Conservation (phyloP, 2,113 vertebrate species). For the Siphamia tubifer region DNA sequence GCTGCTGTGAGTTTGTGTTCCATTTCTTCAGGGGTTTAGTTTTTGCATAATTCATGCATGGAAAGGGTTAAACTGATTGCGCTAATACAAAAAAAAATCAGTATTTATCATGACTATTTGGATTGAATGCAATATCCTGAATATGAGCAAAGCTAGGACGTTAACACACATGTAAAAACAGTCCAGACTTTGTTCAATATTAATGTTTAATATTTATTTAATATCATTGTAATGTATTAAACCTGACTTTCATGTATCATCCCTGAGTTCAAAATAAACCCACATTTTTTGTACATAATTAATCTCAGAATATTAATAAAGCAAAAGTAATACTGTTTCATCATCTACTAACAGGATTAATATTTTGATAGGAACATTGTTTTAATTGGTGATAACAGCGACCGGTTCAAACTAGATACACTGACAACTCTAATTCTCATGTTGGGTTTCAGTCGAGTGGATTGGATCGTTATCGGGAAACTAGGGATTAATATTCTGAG, state of each 20-base stretch:
- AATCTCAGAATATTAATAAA: constrained; percentile 17
- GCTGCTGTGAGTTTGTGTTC: no score
- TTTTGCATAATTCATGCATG: no score
- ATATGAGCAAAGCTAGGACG: no score
- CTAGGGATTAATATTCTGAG: constrained; percentile 27
- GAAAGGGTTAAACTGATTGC: no score
- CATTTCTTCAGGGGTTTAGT: no score
- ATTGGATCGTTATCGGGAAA: constrained; percentile 30
- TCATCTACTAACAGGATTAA: constrained; percentile 62
- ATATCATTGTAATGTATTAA: no score
- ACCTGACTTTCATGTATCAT: background rate
- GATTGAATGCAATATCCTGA: no score
- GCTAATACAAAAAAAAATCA: no score
- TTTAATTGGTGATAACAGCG: constrained; percentile 56
- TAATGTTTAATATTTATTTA: no score
- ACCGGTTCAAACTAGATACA: constrained; percentile 39
- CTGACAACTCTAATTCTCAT: constrained; percentile 26
- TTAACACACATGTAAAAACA: no score
- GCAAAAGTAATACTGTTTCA: constrained; percentile 40
- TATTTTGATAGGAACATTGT: constrained; percentile 50
- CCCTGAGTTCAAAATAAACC: background rate
- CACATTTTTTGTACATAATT: background rate
- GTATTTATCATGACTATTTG: no score
- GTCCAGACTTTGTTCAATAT: no score
- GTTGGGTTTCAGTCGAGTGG: constrained; percentile 2